Evolutionary conservation across 2,888 invertebrate species (phyloP), one percentile per base, ranked within the genome.

Genomic region (Willowsia nigromaculata): DNA sequence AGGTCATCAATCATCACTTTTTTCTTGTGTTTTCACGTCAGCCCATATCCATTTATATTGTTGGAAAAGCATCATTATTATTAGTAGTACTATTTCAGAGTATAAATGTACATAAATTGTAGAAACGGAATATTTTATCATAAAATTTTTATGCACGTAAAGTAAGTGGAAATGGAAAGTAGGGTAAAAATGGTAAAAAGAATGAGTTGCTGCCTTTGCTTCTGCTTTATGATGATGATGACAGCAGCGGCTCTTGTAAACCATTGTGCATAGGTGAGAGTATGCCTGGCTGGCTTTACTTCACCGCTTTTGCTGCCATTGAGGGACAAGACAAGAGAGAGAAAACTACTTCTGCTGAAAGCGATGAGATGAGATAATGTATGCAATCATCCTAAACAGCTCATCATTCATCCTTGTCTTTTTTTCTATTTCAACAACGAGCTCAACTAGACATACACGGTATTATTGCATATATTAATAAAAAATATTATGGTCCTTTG

Each of bases 381-480:
- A 86, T 86, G 86, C 86, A 86, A 80, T 86, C 86, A 86, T 86
- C 80, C 53, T 62, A 80, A 80, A 53, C 80, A 80, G 65, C 86
- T 86, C 86, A 86, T 86, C 80, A 86, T 86, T 86, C 86, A 86
- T 86, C 71, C 65, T 78, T 86, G 86, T 86, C 86, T 74, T 76
- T 71, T 84, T 83, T 85, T 68, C 68, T 40, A 50, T 76, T 76
- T 50, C 50, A 68, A n/a, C 76, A 30, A 50, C 25, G 18, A 37
- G 22, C 71, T 47, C 11, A 62, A 40, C 40, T 27, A 47, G n/a
- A 9, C 15, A 68, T 33, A 6, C 9, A 65, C 25, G 11, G 27
- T 59, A 59, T 59, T 22, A 27, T 11, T 27, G 5, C 13, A 5
- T 59, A 11, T 18, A 27, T 27, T 15, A 3, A 9, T 13, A 30